Evolutionary conservation across 53 echinoderm and acorn worm species (phyloP).

Genomic region (Mesocentrotus franciscanus): DNA sequence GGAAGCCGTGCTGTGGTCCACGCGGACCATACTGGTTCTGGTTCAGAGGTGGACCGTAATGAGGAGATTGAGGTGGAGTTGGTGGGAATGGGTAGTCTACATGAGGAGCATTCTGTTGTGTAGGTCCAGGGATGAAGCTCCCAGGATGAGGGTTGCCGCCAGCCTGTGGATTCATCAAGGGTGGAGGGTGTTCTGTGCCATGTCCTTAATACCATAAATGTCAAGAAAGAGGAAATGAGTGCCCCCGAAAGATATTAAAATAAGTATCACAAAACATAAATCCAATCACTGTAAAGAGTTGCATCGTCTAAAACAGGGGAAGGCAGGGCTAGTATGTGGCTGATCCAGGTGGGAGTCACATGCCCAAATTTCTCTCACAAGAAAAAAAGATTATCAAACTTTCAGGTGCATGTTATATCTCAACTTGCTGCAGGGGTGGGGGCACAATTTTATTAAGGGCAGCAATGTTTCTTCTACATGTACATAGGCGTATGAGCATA

Average conservation of each 20-base stretch:
- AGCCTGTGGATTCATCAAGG: neutral
- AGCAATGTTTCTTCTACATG: no score
- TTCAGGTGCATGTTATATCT: no score
- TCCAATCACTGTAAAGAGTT: neutral
- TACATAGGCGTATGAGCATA: no score
- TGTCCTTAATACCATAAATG: neutral
- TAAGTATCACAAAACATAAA: neutral
- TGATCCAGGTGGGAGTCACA: no score
- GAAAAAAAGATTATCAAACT: no score
- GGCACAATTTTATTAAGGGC: no score
- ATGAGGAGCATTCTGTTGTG: neutral
- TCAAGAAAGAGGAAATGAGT: neutral
- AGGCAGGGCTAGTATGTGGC: no score
- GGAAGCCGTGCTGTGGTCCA: neutral
- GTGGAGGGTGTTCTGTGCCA: conserved; percentile 6
- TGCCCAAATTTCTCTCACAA: no score
- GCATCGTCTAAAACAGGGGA: no score
- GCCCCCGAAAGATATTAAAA: neutral
- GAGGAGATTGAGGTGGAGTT: neutral
- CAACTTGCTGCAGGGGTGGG: no score
- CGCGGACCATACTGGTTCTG: neutral
- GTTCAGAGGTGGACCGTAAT: neutral
- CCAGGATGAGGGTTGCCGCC: neutral
- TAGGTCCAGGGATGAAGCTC: neutral
- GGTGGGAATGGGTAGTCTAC: neutral